Evolutionary conservation across 2,797 vertebrate species (phyloP).

Genomic region (Choloepus didactylus): DNA sequence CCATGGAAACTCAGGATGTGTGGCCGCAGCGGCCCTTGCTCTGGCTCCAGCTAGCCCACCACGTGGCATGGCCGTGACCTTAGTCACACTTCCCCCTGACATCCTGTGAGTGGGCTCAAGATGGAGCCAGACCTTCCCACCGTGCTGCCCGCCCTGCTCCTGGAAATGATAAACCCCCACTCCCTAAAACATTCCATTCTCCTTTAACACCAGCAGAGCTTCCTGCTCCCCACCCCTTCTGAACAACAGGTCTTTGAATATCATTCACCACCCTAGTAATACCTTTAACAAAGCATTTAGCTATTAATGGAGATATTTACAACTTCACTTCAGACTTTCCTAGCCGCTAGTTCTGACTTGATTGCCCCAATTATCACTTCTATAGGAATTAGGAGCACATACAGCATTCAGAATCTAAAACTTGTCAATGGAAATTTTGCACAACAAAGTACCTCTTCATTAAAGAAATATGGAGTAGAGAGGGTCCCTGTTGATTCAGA

Average conservation of each 20-base stretch:
- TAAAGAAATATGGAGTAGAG: constrained; percentile 24
- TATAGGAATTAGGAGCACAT: constrained; percentile 41
- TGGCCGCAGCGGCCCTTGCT: constrained; percentile 80
- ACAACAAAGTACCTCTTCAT: constrained; percentile 54
- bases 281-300: constrained; percentile 90
- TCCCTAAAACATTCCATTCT: constrained; percentile 92
- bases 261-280: constrained; percentile 88
- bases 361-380: constrained; percentile 38
- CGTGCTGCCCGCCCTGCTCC: constrained; percentile 89
- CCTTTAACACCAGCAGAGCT: constrained; percentile 87
- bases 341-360: constrained; percentile 23
- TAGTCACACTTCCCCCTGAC: constrained; percentile 87
- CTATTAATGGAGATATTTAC: constrained; percentile 60
- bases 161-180: constrained; percentile 90
- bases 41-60: constrained; percentile 82
- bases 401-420: constrained; percentile 50
- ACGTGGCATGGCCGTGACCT: constrained; percentile 84
- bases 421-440: constrained; percentile 21
- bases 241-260: constrained; percentile 90
- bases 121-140: constrained; percentile 87
- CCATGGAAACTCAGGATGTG: constrained; percentile 89
- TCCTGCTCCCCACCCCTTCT: constrained; percentile 90
- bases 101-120: constrained; percentile 89
- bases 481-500: background rate
- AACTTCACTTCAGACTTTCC: constrained; percentile 36